phyloP scores from a whole-genome alignment of 2,113 vertebrate genomes.

The Oreochromis niloticus region DNA sequence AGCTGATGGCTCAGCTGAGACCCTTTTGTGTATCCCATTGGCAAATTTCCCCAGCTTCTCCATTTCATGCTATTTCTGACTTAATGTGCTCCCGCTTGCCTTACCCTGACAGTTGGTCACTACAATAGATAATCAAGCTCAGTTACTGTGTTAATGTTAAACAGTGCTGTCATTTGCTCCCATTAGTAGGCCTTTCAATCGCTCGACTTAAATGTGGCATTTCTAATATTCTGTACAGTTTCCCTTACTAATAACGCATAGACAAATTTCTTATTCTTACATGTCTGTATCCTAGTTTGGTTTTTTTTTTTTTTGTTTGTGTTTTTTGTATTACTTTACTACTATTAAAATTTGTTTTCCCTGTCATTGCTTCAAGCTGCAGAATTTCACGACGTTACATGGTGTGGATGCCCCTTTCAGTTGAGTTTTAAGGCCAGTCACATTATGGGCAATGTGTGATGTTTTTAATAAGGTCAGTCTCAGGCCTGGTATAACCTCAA shows the following conservation, averaged over 20 bases:
- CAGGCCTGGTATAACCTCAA: not conserved
- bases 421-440: not conserved
- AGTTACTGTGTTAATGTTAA: fast-evolving
- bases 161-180: not conserved
- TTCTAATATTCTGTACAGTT: not conserved
- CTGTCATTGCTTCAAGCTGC: not conserved
- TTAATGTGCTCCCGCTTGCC: not conserved
- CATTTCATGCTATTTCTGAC: not conserved
- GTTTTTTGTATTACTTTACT: not conserved
- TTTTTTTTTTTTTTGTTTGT: fast-evolving
- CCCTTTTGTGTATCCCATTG: not conserved
- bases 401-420: not conserved
- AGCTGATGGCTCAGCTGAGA: not conserved
- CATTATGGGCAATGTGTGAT: not conserved
- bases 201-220: not conserved
- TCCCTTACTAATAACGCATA: not conserved
- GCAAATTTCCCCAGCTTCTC: not conserved
- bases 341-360: not conserved
- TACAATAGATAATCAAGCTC: not conserved
- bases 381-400: not conserved
- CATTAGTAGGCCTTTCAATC: not conserved
- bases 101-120: not conserved
- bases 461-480: not conserved
- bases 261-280: not conserved
- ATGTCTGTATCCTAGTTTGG: not conserved